These are phyloP conservation scores for Galeruca laticollis DNA, from an alignment of 2,888 invertebrate species.

Conservation along the genomic window DNA sequence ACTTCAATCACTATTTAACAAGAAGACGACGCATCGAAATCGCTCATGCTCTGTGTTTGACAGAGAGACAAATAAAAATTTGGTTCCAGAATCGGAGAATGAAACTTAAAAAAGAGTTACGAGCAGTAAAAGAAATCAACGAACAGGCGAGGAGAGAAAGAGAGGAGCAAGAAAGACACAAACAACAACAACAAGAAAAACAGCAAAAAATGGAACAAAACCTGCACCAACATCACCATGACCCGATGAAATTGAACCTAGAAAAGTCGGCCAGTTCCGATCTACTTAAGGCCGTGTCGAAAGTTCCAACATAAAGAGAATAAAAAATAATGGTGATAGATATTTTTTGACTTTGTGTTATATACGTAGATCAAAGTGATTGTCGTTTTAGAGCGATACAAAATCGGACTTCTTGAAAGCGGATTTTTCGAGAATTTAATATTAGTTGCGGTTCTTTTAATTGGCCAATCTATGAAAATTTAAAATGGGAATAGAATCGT, in stretches of 20 bases:
- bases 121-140: conserved; percentile 95
- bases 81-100: conserved; percentile 98
- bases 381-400: conserved; percentile 40
- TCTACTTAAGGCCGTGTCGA: conserved; percentile 81
- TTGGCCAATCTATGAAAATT: conserved; percentile 4
- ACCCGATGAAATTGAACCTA: conserved; percentile 79
- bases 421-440: conserved; percentile 34
- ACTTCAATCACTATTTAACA: conserved; percentile 97
- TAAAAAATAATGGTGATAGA: conserved; percentile 37
- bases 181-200: conserved; percentile 86
- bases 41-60: conserved; percentile 94
- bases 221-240: conserved; percentile 77
- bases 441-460: conserved; percentile 28
- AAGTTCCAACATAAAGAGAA: conserved; percentile 80
- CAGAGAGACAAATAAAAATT: conserved; percentile 96
- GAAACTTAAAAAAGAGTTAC: conserved; percentile 96
- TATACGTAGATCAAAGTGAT: conserved; percentile 42
- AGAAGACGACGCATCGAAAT: conserved; percentile 96
- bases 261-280: conserved; percentile 79
- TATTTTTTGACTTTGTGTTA: conserved; percentile 42
- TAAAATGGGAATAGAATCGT: not conserved
- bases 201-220: conserved; percentile 76
- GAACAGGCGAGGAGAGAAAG: conserved; percentile 91
- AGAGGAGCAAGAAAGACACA: conserved; percentile 92
- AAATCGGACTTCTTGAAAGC: conserved; percentile 46